Base-by-base conservation (phyloP, 2,888 invertebrate species). In the Ochropleura leucogaster region DNA sequence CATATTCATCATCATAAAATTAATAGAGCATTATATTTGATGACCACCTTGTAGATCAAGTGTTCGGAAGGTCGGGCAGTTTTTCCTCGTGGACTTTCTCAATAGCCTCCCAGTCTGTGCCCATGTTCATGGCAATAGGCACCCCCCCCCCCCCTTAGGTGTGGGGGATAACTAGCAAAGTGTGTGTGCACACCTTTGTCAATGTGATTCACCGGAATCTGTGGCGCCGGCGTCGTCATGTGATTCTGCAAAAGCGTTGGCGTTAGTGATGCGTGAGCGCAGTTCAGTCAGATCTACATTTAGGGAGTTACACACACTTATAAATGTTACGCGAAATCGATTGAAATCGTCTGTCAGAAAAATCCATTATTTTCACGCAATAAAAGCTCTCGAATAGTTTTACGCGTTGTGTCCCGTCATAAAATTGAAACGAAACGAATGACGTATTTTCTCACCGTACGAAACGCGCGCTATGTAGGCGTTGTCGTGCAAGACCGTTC, bases 231-330 rank as follows among this genome's bases (percentile, higher is more conserved):
- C 16, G 44, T 40, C 57, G 72, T 14, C 42, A 62, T 80, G 9
- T 65, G 74, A 66, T 66, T 62, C 49, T 40, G 44, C 18, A 20
- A 6, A 46, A 60, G 63, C 55, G 47, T 47, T 20, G 59, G 46
- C 16, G 74, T 59, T 10, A 76, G 51, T 40, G 74, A 55, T 73
- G 64, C 20, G 64, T 65, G n/a, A 49, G 53, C 60, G 74, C 30
- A 80, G 64, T 14, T 42, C 47, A 44, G 46, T 44, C 55, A 77
- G 72, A 60, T 49, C 42, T 79, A 68, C 53, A 78, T 59, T 64
- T 64, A 62, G 6, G 49, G 53, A 53, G 53, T 53, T 9, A 53
- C 8, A 46, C 46, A 46, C 46, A 46, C 46, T 9, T 46, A 10
- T 46, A 30, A 2, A 30, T 2, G 30, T 30, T 30, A 30, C 30